Evolutionary conservation across 2,888 invertebrate genomes (phyloP), one percentile per base, ranked within the genome.

Genomic region (Lampropteryx suffumata): DNA sequence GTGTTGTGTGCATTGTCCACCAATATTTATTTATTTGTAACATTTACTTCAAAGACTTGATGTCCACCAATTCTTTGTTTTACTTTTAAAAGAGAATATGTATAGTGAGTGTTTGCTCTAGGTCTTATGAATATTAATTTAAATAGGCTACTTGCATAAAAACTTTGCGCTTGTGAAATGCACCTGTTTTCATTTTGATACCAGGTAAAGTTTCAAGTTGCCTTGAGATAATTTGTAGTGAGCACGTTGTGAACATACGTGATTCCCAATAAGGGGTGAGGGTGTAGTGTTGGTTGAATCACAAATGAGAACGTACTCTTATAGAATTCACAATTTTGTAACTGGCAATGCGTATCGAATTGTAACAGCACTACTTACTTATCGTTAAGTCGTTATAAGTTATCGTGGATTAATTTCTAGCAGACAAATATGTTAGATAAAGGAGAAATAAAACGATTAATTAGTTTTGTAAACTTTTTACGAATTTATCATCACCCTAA

Each of bases 241-340:
- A 11, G 29, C 29, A 29, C 29, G 29, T 11, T 29, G 11, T 29
- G 10, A 29, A 11, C 29, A 29, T 10, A 11, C 29, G 4, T 1
- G 10, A 10, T 29, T 11, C 29, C 29, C 29, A 29, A 11, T 28
- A 28, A 6, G n/a, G 4, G 21, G 5, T 7, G 17, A 21, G 35
- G 27, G 36, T 30, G 39, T 35, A 37, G 48, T 24, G 36, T 50
- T 34, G 51, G 36, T 50, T 34, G 51, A 56, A 47, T 56, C 14
- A 45, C 36, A 47, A 46, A 41, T 41, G 28, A 43, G 43, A 12
- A 9, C 30, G 39, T 40, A 45, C 43, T 44, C 44, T 43, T n/a
- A 17, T 34, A 36, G 49, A 50, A 56, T 51, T 39, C 32, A 14
- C 32, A 50, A 56, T 49, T 46, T 41, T 12, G 42, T 17, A 39